Evolutionary conservation across 2,797 vertebrate species (phyloP), one percentile per base, ranked within the genome.

Genomic region (Pseudochirops corinnae): DNA sequence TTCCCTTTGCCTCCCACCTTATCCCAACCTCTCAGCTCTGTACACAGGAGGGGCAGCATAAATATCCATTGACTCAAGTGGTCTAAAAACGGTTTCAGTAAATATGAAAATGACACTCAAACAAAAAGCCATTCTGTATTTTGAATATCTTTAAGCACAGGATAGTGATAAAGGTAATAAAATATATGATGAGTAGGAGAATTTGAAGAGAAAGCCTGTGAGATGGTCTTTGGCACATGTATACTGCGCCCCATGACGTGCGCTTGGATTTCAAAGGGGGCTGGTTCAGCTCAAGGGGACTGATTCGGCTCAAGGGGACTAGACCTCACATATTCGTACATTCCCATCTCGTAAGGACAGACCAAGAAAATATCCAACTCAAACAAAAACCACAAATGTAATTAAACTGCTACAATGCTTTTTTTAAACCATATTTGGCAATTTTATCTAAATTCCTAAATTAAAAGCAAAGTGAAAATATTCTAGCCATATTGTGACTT

Each of bases 401-500:
- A 82, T 46, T 74, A 18, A 21, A 39, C 6, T n/a, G n/a, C 21
- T 18, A n/a, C 1, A 74, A 74, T 9, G 9, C 67, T 21, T 74
- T 18, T 39, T 67, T 18, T 6, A 74, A 31, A 74, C 10, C n/a
- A 93, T 13, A 60, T 52, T 93, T 1, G 58, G 58, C 46, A 95
- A 90, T 26, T 93, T 58, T 55, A 92, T 57, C 10, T 87, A 74
- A 95, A n/a, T 87, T 90, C 87, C 55, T 52, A 56, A 96, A 92
- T 50, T 55, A 94, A 95, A 93, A 95, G 0, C 28, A 46, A 95
- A 96, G 46, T 39, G 24, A 29, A 6, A 26, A 5, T 50, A 60
- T 74, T 92, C 82, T 87, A 58, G 93, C 58, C 33, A 92, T 14
- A 87, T 87, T 93, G 74, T 67, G 33, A 90, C 82, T 93, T 62